Evolutionary conservation across 2,113 vertebrate species (phyloP).

Genomic region (Rhinoptilus africanus): DNA sequence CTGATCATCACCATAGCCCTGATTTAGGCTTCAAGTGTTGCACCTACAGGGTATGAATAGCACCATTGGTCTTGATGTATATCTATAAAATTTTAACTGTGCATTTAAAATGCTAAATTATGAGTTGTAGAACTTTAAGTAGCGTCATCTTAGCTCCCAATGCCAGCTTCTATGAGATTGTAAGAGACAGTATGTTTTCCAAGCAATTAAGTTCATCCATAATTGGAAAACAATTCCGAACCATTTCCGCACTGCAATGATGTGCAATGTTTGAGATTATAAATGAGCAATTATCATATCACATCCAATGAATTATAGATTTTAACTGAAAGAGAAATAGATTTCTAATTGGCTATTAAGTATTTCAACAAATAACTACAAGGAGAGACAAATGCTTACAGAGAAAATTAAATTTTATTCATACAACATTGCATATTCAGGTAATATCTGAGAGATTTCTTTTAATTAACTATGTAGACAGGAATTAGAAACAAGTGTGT

Average conservation of each 20-base stretch:
- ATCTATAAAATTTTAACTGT: conserved; percentile 46
- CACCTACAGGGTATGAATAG: conserved; percentile 8
- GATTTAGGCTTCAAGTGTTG: conserved; percentile 1
- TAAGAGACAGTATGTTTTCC: conserved; percentile 39
- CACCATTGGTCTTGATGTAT: conserved; percentile 10
- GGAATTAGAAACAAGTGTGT: not conserved
- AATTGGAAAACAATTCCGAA: conserved; percentile 55
- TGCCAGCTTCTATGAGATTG: not conserved
- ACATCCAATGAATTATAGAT: conserved; percentile 24
- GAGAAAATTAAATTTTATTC: not conserved
- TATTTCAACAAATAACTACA: conserved; percentile 8
- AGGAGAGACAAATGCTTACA: not conserved
- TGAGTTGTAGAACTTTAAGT: conserved; percentile 37
- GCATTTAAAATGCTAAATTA: conserved; percentile 57
- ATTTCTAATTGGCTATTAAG: conserved; percentile 34
- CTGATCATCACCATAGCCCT: not conserved
- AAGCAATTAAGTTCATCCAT: conserved; percentile 55
- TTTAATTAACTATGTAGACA: not conserved
- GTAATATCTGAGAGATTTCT: not conserved
- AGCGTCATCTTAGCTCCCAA: not conserved
- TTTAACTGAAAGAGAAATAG: conserved; percentile 38
- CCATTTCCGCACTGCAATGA: conserved; percentile 4
- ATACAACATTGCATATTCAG: not conserved
- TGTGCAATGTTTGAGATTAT: conserved; percentile 10
- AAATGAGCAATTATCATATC: conserved; percentile 18